These are phyloP conservation scores for Exocentrus adspersus DNA, from an alignment of 2,888 invertebrate species.

Conservation along the genomic window DNA sequence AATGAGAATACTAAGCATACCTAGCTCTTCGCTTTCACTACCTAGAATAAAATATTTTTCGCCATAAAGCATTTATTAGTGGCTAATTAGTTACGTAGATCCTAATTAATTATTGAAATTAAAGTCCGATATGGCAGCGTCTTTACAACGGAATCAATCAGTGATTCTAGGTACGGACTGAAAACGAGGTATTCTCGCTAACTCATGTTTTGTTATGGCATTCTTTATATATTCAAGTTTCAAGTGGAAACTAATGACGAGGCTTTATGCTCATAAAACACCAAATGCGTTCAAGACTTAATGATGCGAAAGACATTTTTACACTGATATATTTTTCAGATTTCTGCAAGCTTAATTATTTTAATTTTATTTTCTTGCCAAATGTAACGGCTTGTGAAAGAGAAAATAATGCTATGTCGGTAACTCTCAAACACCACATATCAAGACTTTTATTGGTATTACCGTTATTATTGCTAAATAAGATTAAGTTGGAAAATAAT, in stretches of 20 bases:
- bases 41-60: not conserved
- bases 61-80: slow-evolving; percentile 1
- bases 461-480: too few relatives aligned
- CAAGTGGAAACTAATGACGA: slow-evolving; percentile 22
- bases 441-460: too few relatives aligned
- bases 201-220: slow-evolving; percentile 34
- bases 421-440: too few relatives aligned
- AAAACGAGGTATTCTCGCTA: slow-evolving; percentile 28
- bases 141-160: slow-evolving; percentile 28
- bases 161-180: slow-evolving; percentile 22
- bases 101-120: slow-evolving; percentile 11
- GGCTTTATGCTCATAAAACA: slow-evolving; percentile 24
- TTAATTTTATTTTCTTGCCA: slow-evolving; percentile 23
- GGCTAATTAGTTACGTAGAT: slow-evolving; percentile 1
- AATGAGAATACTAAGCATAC: not conserved
- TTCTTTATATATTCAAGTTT: slow-evolving; percentile 32
- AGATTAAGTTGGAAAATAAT: too few relatives aligned
- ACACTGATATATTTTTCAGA: slow-evolving; percentile 22
- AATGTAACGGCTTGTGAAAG: slow-evolving; percentile 18
- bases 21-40: not conserved
- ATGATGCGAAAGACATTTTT: slow-evolving; percentile 7
- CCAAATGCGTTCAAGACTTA: slow-evolving; percentile 18
- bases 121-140: not conserved
- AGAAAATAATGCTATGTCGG: not conserved
- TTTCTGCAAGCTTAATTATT: slow-evolving; percentile 16